Conservation (phyloP, 2,888 invertebrate genomes). For the Nephrotoma flavescens region DNA sequence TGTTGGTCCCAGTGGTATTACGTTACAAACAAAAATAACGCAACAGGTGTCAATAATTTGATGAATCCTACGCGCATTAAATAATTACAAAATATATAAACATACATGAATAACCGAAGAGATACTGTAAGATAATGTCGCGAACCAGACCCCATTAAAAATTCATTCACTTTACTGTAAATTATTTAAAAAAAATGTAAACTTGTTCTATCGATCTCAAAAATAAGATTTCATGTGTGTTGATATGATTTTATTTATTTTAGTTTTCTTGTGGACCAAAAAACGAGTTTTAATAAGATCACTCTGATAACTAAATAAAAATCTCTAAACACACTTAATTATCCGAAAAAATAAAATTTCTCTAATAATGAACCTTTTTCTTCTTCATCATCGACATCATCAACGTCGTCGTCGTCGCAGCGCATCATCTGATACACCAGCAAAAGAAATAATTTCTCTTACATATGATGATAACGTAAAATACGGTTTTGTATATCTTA, state of each 20-base stretch:
- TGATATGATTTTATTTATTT: background rate
- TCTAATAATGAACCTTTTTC: background rate
- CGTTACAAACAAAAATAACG: background rate
- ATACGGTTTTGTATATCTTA: background rate
- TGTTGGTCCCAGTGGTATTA: background rate
- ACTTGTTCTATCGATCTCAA: background rate
- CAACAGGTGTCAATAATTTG: background rate
- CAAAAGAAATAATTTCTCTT: background rate
- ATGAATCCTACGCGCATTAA: background rate
- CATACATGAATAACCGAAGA: background rate
- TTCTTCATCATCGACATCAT: background rate
- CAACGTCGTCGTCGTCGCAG: background rate
- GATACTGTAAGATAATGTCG: background rate
- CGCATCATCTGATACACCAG: background rate
- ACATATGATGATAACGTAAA: background rate
- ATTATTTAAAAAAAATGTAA: background rate
- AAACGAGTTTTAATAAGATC: background rate
- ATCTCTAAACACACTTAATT: background rate
- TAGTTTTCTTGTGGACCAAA: background rate
- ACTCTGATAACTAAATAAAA: background rate
- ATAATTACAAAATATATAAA: background rate
- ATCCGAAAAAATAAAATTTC: background rate
- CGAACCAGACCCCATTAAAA: background rate
- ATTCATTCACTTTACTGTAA: background rate
- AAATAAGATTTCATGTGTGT: background rate